A percentile compares a stretch with the other conserved stretches of the same genome.
Evolutionary conservation across 2,113 vertebrate genomes (phyloP).

Genomic region (Oceanites oceanicus): DNA sequence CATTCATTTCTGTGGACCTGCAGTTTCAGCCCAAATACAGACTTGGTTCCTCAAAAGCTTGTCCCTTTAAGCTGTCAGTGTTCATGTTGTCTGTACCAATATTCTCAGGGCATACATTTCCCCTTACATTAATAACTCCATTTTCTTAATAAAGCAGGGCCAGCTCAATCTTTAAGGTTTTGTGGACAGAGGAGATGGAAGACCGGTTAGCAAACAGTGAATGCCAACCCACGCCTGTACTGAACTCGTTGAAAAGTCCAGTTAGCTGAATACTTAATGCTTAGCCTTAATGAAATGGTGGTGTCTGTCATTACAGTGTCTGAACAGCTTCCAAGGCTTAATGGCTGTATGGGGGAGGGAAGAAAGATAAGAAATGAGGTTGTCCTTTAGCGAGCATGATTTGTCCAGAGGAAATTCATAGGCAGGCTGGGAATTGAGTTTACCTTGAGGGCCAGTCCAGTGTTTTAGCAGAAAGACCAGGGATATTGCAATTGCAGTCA

Average conservation of each 20-base stretch:
- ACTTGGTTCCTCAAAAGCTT: neutral
- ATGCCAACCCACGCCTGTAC: neutral
- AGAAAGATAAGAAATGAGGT: neutral
- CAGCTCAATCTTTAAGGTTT: neutral
- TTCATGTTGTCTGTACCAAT: neutral
- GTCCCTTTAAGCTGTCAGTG: neutral
- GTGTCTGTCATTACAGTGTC: neutral
- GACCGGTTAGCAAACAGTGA: neutral
- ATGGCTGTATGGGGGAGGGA: neutral
- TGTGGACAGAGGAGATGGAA: neutral
- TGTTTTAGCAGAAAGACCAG: neutral
- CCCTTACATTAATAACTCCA: neutral
- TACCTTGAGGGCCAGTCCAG: neutral
- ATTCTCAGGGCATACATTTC: neutral
- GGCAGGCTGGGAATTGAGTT: neutral
- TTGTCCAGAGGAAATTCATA: neutral
- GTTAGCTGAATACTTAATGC: neutral
- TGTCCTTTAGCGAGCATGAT: neutral
- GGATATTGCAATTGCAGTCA: neutral
- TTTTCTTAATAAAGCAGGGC: neutral
- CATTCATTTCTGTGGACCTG: neutral
- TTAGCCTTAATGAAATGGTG: neutral
- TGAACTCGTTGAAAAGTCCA: neutral
- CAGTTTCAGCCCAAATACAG: neutral
- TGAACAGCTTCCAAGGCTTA: neutral